phyloP scores from a whole-genome alignment of 2,113 vertebrate genomes.

The Pituophis catenifer region DNA sequence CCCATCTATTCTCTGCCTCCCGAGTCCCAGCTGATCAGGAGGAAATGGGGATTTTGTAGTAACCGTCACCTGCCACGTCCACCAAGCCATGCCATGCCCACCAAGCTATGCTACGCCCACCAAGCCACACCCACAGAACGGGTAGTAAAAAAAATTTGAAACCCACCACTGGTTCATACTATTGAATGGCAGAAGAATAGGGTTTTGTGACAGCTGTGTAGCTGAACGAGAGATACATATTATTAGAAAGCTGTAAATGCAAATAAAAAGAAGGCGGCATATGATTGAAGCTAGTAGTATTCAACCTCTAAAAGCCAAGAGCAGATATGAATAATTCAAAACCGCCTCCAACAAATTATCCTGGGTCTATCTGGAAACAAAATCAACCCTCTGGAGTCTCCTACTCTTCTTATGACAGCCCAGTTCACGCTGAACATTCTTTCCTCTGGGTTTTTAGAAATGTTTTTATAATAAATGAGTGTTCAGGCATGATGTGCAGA shows the following conservation, averaged over 20 bases:
- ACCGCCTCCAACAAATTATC: constrained; percentile 75
- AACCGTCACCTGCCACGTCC: no score
- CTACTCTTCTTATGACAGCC: constrained; percentile 72
- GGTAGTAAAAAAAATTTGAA: no score
- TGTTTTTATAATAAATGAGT: constrained; percentile 54
- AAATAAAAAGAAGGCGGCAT: constrained; percentile 50
- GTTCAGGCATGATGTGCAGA: constrained; percentile 55
- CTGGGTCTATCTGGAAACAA: constrained; percentile 66
- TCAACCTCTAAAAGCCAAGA: constrained; percentile 61
- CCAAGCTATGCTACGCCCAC: no score
- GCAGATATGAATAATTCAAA: constrained; percentile 80
- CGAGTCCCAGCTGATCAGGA: no score
- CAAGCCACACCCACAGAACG: no score
- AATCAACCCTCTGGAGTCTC: constrained; percentile 65
- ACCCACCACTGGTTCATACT: constrained; percentile 16
- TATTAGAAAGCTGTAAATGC: constrained; percentile 51
- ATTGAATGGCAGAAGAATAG: constrained; percentile 43
- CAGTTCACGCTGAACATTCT: constrained; percentile 56
- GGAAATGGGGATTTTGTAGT: no score
- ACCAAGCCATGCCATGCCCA: no score
- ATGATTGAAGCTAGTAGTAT: constrained; percentile 43
- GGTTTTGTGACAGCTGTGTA: constrained; percentile 47
- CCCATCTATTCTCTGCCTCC: no score
- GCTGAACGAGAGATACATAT: constrained; percentile 31
- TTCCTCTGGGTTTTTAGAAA: constrained; percentile 65